Conservation (phyloP, 2,113 vertebrate species). For the Amblyopsis rosae region DNA sequence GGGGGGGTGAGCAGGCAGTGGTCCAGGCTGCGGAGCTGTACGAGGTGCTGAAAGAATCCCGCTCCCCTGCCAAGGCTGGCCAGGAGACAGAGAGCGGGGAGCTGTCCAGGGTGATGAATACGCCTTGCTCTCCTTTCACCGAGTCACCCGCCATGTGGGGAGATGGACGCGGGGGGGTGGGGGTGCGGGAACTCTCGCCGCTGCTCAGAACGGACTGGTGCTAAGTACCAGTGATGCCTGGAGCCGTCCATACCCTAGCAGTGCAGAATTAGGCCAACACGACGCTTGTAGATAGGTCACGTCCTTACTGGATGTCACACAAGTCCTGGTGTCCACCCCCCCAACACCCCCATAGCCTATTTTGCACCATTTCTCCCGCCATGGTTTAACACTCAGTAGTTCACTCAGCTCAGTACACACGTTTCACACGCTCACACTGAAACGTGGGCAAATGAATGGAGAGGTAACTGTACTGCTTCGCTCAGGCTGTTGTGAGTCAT, state of each 20-base stretch:
- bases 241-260: conserved; percentile 13
- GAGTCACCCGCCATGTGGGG: background rate
- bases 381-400: too few species aligned
- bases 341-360: conserved; percentile 22
- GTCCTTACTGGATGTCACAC: conserved; percentile 43
- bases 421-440: background rate
- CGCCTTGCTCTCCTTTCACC: conserved; percentile 22
- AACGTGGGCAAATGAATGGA: background rate
- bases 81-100: background rate
- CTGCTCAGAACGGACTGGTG: background rate
- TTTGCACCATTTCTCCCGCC: conserved; percentile 19
- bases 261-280: conserved; percentile 27
- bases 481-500: background rate
- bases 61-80: conserved; percentile 3
- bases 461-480: background rate
- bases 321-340: conserved; percentile 29
- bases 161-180: background rate
- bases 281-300: conserved; percentile 35
- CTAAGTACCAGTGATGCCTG: background rate
- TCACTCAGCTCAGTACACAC: background rate
- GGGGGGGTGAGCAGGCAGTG: background rate
- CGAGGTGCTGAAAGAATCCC: conserved; percentile 41
- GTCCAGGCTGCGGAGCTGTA: conserved; percentile 38
- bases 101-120: conserved; percentile 46
- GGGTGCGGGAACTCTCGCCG: conserved; percentile 35